These are phyloP conservation scores for Tethea ocularis DNA, from an alignment of 2,888 invertebrate genomes.

Conservation along the genomic window DNA sequence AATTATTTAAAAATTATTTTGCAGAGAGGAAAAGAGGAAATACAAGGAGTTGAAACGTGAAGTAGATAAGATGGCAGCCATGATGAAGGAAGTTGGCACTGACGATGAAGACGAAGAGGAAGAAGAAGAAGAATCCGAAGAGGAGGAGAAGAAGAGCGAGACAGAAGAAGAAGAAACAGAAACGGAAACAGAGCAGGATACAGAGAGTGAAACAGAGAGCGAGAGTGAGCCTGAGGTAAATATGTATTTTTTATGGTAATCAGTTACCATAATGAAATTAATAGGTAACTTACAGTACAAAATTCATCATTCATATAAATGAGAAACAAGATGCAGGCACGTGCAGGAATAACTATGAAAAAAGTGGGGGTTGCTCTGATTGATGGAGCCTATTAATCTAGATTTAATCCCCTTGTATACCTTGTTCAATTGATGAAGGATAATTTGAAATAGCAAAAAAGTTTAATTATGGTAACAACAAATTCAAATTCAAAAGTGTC, in stretches of 20 bases:
- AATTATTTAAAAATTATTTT: constrained; percentile 10
- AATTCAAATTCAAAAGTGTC: no score
- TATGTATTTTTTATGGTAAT: background rate
- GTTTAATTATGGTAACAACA: no score
- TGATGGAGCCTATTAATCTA: background rate
- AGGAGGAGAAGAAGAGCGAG: constrained; percentile 83
- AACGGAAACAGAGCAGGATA: constrained; percentile 87
- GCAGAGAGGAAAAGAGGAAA: constrained; percentile 90
- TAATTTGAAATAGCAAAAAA: no score
- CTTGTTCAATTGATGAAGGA: no score
- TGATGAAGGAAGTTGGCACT: constrained; percentile 91
- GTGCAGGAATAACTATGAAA: no score
- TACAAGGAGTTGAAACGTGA: constrained; percentile 93
- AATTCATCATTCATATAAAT: no score
- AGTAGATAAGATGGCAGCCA: constrained; percentile 95
- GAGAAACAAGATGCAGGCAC: no score
- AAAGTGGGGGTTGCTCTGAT: background rate
- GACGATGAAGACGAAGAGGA: constrained; percentile 89
- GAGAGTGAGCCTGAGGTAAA: constrained; percentile 87
- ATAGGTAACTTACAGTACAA: no score
- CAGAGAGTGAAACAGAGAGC: constrained; percentile 86
- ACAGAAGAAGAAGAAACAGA: constrained; percentile 84
- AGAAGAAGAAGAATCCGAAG: constrained; percentile 74
- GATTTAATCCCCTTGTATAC: no score
- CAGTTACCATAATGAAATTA: no score